Evolutionary conservation across 2,888 invertebrate species (phyloP).

Genomic region (Tricholauxania praeusta): DNA sequence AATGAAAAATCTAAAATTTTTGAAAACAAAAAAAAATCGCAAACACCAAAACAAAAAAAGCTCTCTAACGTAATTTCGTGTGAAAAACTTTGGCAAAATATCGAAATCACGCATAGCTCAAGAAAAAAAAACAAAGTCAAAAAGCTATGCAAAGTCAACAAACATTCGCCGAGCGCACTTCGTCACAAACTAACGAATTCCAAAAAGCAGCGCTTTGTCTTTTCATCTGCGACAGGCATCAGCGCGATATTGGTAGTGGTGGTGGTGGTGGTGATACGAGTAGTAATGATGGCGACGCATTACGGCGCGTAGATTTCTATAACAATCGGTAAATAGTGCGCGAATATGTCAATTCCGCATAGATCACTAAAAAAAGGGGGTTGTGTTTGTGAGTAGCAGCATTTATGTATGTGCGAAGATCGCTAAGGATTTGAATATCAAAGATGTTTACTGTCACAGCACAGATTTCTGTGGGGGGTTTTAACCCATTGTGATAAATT

Average conservation of each 20-base stretch:
- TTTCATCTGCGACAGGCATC: conserved; percentile 8
- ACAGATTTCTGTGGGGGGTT: too few species aligned
- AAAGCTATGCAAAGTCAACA: conserved; percentile 16
- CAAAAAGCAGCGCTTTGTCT: conserved; percentile 5
- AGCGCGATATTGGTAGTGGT: not conserved
- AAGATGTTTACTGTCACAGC: too few species aligned
- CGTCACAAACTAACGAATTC: conserved; percentile 27
- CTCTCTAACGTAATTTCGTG: not conserved
- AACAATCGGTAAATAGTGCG: too few species aligned
- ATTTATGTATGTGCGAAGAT: too few species aligned
- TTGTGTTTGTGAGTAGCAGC: too few species aligned
- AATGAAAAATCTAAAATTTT: conserved; percentile 35
- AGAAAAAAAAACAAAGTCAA: not conserved
- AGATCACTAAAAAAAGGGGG: too few species aligned
- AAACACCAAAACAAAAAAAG: conserved; percentile 9
- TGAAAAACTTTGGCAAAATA: not conserved
- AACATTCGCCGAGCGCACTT: conserved; percentile 28
- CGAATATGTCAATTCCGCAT: too few species aligned
- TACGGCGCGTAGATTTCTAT: not conserved
- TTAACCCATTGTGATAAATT: too few species aligned
- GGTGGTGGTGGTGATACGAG: not conserved
- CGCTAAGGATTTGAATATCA: too few species aligned
- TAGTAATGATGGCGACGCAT: not conserved
- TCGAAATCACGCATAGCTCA: not conserved
- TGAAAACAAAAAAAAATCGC: conserved; percentile 4